phyloP scores from a whole-genome alignment of 23 tunicate species.

The Corella eumyota region DNA sequence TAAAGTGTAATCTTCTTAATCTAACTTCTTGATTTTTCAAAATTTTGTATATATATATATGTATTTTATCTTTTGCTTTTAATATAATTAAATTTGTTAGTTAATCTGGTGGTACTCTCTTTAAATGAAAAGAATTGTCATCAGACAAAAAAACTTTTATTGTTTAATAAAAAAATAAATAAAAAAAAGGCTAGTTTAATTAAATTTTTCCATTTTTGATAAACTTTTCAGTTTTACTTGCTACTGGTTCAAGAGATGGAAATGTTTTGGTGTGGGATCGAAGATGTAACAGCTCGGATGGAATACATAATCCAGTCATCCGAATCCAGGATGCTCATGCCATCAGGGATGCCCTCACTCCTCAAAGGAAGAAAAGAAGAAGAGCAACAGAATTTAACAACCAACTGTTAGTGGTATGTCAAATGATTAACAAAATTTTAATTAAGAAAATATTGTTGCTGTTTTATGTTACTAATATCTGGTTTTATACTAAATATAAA shows the following conservation, averaged over 20 bases:
- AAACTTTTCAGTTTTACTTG: constrained; percentile 38
- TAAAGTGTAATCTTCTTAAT: too few relatives aligned
- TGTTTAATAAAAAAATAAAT: too few relatives aligned
- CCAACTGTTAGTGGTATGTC: constrained; percentile 24
- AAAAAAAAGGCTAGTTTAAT: too few relatives aligned
- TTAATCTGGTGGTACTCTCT: too few relatives aligned
- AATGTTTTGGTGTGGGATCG: constrained; percentile 74
- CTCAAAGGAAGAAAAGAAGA: constrained; percentile 44
- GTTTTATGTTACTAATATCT: background rate
- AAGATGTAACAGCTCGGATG: constrained; percentile 2
- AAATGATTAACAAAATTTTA: too few relatives aligned
- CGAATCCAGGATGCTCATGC: constrained; percentile 71
- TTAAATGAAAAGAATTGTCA: too few relatives aligned
- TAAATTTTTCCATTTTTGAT: background rate
- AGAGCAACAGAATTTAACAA: background rate
- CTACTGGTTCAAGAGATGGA: constrained; percentile 86
- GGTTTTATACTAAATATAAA: background rate
- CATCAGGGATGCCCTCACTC: constrained; percentile 48
- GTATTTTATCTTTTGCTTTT: too few relatives aligned
- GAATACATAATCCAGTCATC: constrained; percentile 9
- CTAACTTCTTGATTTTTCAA: too few relatives aligned
- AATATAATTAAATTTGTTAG: too few relatives aligned
- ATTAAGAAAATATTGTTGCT: too few relatives aligned
- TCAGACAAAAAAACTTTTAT: too few relatives aligned
- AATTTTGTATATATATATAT: too few relatives aligned